Evolutionary conservation across 2,113 vertebrate species (phyloP), one percentile per base, ranked within the genome.

Genomic region (Ptilorrhoa leucosticta): DNA sequence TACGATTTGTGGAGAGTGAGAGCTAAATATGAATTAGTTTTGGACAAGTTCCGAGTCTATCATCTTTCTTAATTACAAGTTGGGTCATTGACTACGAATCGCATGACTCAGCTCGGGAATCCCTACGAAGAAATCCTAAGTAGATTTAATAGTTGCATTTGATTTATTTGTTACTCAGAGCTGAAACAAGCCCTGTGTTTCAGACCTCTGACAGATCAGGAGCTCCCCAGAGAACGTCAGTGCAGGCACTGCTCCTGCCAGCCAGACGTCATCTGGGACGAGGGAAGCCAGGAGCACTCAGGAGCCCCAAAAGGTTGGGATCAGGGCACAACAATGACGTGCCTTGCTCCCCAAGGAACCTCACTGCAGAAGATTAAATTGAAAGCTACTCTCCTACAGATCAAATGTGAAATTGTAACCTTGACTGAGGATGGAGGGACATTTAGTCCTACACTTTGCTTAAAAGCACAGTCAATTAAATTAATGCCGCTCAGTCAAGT

Each of bases 31-130:
- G 44, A 94, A 92, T 92, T 93, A 56, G 64, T 56, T 88, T 45
- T 95, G 93, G 94, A 91, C 44, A 76, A 80, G 75, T 77, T 96
- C 89, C 53, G 5, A 95, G 90, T 72, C 73, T 66, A 69, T 94
- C 94, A 95, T 77, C 89, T 85, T 53, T 45, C 64, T 65, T 89
- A 87, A 95, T 92, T 87, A 83, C 56, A 80, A 88, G 45, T 54
- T 90, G 54, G 91, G 91, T 84, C 93, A 73, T 35, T 51, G 65
- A 66, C 90, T 91, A 26, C 1, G 17, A 93, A 83, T 35, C 0
- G 35, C 68, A 87, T 95, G 91, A 96, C 66, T 93, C 95, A 91
- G 89, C 87, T 73, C 0, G 0, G 70, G 93, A 94, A 88, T 95
- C 75, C 89, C 96, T 93, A 72, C 88, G 80, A 89, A 89, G 77